Conservation (phyloP, 2,888 invertebrate species). For the Acrobasis consociella region DNA sequence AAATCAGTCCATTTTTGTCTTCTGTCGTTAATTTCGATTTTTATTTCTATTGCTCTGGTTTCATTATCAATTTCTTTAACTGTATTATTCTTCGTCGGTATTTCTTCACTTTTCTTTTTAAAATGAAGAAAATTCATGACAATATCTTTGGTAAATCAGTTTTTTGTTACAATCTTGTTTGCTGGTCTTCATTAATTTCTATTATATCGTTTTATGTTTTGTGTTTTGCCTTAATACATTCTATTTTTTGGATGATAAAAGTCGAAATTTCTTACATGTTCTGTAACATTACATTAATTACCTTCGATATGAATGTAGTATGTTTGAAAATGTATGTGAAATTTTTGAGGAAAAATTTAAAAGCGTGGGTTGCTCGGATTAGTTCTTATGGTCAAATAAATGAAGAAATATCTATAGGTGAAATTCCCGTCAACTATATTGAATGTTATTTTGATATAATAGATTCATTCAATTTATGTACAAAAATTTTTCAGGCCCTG, state of each 20-base stretch:
- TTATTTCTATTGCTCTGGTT: constrained; percentile 1
- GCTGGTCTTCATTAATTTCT: not conserved
- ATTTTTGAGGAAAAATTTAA: not conserved
- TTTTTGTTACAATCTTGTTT: not conserved
- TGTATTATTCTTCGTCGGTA: not conserved
- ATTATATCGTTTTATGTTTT: not conserved
- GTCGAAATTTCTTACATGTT: not conserved
- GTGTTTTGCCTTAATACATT: no score
- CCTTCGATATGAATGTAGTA: not conserved
- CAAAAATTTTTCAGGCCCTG: not conserved
- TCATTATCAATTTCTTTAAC: not conserved
- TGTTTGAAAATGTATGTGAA: constrained; percentile 3
- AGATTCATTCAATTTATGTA: constrained; percentile 5
- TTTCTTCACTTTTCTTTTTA: not conserved
- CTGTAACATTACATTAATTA: not conserved
- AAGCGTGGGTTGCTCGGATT: not conserved
- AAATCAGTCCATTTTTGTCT: not conserved
- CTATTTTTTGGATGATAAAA: not conserved
- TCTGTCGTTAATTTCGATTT: not conserved
- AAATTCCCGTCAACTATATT: not conserved
- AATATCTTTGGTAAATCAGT: not conserved
- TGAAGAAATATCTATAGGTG: not conserved
- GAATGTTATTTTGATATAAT: constrained; percentile 13
- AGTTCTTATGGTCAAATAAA: not conserved
- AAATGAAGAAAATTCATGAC: not conserved